Percentiles rank a stretch among this genome's conserved stretches.
Conservation (phyloP, 1,140 invertebrate species). For the Bombus superbus region DNA sequence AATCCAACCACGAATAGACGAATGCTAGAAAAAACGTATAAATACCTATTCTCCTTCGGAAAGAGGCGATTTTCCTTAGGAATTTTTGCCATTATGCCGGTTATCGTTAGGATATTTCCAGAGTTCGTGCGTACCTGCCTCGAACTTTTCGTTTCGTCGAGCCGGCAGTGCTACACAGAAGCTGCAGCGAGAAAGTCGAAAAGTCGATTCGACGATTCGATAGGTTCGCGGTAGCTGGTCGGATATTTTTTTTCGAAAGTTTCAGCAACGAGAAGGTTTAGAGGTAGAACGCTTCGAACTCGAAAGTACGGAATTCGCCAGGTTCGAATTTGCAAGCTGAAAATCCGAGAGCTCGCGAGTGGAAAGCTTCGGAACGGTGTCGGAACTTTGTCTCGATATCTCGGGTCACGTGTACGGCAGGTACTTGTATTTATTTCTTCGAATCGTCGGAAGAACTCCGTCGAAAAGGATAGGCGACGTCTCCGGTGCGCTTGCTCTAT, state of each 20-base stretch:
- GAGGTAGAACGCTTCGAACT: no score
- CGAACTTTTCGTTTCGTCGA: neutral
- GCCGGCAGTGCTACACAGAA: no score
- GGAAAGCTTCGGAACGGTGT: no score
- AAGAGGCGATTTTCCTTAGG: neutral
- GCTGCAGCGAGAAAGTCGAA: no score
- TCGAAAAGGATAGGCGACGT: neutral
- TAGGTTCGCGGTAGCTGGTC: no score
- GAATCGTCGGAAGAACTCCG: neutral
- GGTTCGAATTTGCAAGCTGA: no score
- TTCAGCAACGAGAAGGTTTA: no score
- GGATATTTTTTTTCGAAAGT: no score
- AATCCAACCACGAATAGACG: slow-evolving; percentile 7
- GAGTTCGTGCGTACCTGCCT: neutral
- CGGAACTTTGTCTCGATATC: neutral
- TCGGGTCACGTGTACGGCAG: no score
- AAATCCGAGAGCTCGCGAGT: neutral
- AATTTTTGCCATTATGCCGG: no score
- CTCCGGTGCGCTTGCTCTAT: neutral
- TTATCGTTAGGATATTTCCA: neutral
- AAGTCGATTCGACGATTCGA: no score
- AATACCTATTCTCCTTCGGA: neutral
- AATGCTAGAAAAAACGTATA: neutral
- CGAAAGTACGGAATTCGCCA: no score
- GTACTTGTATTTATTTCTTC: neutral